phyloP scores from a whole-genome alignment of 2,797 vertebrate species.

The Carapus acus region DNA sequence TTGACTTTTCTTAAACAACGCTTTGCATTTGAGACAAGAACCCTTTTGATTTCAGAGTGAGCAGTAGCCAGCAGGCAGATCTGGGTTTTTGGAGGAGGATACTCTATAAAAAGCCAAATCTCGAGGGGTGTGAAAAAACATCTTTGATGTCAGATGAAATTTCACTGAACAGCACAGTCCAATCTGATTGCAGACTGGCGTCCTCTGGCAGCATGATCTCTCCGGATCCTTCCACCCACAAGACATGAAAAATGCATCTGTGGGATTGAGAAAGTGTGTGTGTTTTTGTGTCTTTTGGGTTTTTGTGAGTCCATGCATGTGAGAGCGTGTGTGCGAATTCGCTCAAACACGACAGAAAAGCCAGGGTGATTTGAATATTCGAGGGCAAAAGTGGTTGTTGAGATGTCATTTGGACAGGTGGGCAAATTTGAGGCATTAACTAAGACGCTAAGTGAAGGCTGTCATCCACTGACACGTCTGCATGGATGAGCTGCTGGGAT shows the following conservation, averaged over 20 bases:
- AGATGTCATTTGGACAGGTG: conserved; percentile 22
- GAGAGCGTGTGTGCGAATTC: background rate
- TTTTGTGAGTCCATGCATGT: background rate
- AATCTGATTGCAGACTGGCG: conserved; percentile 56
- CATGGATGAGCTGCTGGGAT: background rate
- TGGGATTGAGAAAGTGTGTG: conserved; percentile 23
- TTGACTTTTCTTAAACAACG: background rate
- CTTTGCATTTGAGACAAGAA: background rate
- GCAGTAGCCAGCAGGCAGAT: conserved; percentile 45
- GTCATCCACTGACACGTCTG: background rate
- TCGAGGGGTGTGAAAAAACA: conserved; percentile 56
- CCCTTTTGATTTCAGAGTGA: conserved; percentile 31
- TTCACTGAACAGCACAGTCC: conserved; percentile 54
- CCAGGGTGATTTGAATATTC: conserved; percentile 23
- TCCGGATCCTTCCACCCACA: conserved; percentile 53
- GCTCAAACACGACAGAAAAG: conserved; percentile 1
- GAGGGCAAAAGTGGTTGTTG: conserved; percentile 4
- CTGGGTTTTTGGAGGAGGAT: conserved; percentile 48
- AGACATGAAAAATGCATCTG: conserved; percentile 52
- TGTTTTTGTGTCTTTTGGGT: background rate
- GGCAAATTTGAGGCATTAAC: conserved; percentile 17
- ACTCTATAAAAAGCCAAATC: conserved; percentile 44
- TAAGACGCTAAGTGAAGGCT: conserved; percentile 1
- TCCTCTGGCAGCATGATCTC: conserved; percentile 55
- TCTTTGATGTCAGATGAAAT: conserved; percentile 67